Evolutionary conservation across 2,113 vertebrate genomes (phyloP).

Genomic region (Eolophus roseicapilla): DNA sequence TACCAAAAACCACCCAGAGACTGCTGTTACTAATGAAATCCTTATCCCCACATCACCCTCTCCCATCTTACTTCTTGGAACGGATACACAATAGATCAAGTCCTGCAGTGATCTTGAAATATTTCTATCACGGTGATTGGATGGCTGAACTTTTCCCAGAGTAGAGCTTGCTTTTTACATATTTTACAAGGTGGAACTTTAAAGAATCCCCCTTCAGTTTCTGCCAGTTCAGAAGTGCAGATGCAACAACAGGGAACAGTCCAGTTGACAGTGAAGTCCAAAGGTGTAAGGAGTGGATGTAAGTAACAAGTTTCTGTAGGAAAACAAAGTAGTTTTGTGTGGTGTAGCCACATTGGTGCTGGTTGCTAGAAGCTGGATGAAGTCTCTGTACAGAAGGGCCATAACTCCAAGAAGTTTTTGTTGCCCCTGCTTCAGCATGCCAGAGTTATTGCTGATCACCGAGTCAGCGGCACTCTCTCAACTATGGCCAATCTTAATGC

Average conservation of each 20-base stretch:
- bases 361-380: not conserved
- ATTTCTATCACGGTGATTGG: not conserved
- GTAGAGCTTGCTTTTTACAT: constrained; percentile 25
- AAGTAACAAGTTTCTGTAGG: constrained; percentile 4
- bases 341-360: not conserved
- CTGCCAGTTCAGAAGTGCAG: constrained; percentile 7
- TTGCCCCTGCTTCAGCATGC: constrained; percentile 1
- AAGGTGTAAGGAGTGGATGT: not conserved
- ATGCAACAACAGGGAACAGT: constrained; percentile 5
- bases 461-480: constrained; percentile 9
- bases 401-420: not conserved
- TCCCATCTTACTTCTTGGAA: not conserved
- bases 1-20: not conserved
- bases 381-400: not conserved
- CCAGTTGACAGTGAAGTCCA: not conserved
- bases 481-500: constrained; percentile 25
- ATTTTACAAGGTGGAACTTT: constrained; percentile 6
- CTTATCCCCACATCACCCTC: not conserved
- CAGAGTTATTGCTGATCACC: constrained; percentile 48
- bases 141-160: constrained; percentile 45
- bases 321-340: not conserved
- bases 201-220: not conserved
- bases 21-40: not conserved
- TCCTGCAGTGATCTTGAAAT: constrained; percentile 5
- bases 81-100: not conserved